Evolutionary conservation across 2,888 invertebrate species (phyloP).

Genomic region (Scaptodrosophila latifasciaeformis): DNA sequence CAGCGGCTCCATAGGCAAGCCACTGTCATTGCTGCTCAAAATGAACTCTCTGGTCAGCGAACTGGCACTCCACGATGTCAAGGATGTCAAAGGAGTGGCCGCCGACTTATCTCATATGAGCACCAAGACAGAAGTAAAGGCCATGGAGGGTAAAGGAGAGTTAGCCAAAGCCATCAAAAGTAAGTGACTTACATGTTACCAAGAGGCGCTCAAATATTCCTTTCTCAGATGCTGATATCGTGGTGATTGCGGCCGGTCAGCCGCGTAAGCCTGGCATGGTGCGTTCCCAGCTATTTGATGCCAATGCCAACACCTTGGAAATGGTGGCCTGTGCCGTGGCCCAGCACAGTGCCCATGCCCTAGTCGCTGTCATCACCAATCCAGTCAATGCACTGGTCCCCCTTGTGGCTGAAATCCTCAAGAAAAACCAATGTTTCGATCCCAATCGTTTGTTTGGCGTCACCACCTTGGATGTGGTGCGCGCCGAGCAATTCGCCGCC

Average conservation of each 20-base stretch:
- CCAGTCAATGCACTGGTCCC: constrained; percentile 98
- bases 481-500: constrained; percentile 92
- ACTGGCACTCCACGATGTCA: constrained; percentile 92
- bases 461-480: constrained; percentile 95
- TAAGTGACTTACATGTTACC: neutral
- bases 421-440: constrained; percentile 85
- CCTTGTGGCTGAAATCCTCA: constrained; percentile 92
- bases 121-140: constrained; percentile 84
- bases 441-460: constrained; percentile 93
- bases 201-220: constrained; percentile 52
- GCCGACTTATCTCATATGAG: constrained; percentile 97
- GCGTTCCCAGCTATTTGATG: constrained; percentile 96
- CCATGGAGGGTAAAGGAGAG: constrained; percentile 83
- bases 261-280: constrained; percentile 98
- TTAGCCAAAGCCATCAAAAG: constrained; percentile 82
- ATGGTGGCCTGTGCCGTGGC: constrained; percentile 86
- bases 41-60: constrained; percentile 87
- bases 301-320: constrained; percentile 94
- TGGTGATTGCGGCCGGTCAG: constrained; percentile 96
- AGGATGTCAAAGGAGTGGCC: constrained; percentile 93
- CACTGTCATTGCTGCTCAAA: constrained; percentile 91
- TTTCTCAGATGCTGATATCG: constrained; percentile 85
- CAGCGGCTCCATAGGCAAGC: constrained; percentile 97
- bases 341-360: constrained; percentile 88
- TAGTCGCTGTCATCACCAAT: constrained; percentile 95